Evolutionary conservation across 2,888 invertebrate species (phyloP).

Genomic region (Cerceris rybyensis): DNA sequence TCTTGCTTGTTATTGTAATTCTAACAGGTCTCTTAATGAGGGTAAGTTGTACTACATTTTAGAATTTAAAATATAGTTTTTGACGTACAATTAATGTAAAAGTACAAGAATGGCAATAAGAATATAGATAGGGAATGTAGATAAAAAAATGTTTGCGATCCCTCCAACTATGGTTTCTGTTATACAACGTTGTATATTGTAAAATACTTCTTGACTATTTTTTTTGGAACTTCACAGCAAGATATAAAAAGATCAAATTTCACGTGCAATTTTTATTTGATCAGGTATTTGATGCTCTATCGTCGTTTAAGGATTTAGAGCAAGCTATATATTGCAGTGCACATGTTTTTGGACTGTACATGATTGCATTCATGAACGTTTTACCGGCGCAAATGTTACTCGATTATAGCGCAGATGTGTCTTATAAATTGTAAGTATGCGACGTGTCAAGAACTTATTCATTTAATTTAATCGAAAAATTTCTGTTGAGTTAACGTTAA

Average conservation of each 20-base stretch:
- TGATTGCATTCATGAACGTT: slow-evolving; percentile 2
- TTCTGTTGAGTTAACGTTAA: background rate
- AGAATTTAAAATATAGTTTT: background rate
- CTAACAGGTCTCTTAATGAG: background rate
- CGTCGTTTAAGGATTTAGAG: background rate
- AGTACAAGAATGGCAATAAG: background rate
- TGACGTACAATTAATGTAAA: background rate
- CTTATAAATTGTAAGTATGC: slow-evolving; percentile 4
- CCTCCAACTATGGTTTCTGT: too few species aligned
- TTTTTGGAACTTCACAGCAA: background rate
- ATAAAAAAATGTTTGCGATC: too few species aligned
- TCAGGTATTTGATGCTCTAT: background rate
- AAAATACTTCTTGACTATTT: too few species aligned
- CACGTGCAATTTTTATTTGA: background rate
- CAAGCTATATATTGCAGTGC: background rate
- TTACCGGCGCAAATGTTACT: slow-evolving; percentile 5
- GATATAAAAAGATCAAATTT: background rate
- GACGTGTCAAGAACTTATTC: background rate
- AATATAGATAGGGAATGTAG: too few species aligned
- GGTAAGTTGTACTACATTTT: background rate
- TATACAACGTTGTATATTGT: too few species aligned
- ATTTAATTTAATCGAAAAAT: background rate
- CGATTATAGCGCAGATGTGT: background rate
- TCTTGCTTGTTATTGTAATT: background rate
- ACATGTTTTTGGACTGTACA: background rate